These are phyloP conservation scores for Gambusia yucatana DNA, from an alignment of 2,797 vertebrate genomes.

Conservation along the genomic window DNA sequence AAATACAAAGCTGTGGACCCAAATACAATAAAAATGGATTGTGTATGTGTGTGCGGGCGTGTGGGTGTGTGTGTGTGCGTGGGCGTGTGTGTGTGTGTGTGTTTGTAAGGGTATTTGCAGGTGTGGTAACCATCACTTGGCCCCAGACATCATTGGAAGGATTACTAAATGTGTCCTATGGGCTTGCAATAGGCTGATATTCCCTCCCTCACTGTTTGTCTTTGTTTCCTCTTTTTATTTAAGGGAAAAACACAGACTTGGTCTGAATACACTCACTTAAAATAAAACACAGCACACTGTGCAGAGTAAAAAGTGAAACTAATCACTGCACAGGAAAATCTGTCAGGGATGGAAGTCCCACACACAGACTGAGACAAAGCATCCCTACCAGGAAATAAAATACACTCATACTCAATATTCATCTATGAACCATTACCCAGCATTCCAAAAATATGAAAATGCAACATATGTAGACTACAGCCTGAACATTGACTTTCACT, in stretches of 20 bases:
- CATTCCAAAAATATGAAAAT: not conserved
- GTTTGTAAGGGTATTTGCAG: constrained; percentile 85
- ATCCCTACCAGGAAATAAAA: not conserved
- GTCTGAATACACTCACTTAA: constrained; percentile 80
- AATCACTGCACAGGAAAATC: not conserved
- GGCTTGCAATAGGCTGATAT: constrained; percentile 66
- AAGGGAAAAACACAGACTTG: constrained; percentile 78
- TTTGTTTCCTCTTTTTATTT: constrained; percentile 71
- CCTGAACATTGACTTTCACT: not conserved
- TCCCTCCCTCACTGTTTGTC: constrained; percentile 68
- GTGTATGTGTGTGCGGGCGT: constrained; percentile 48
- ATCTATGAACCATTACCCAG: not conserved
- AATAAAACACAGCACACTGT: constrained; percentile 63
- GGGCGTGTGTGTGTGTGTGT: constrained; percentile 67
- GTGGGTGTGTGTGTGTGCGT: constrained; percentile 82
- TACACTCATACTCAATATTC: not conserved
- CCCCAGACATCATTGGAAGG: constrained; percentile 91
- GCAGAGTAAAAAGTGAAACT: constrained; percentile 30
- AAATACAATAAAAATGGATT: constrained; percentile 99
- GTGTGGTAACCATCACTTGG: constrained; percentile 91
- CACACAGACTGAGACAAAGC: constrained; percentile 4
- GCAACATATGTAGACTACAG: not conserved
- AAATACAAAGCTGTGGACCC: constrained; percentile 94
- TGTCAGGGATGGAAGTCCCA: not conserved
- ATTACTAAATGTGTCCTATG: constrained; percentile 91